Conservation (phyloP, 2,888 invertebrate species). For the Caenorhabditis sp. region DNA sequence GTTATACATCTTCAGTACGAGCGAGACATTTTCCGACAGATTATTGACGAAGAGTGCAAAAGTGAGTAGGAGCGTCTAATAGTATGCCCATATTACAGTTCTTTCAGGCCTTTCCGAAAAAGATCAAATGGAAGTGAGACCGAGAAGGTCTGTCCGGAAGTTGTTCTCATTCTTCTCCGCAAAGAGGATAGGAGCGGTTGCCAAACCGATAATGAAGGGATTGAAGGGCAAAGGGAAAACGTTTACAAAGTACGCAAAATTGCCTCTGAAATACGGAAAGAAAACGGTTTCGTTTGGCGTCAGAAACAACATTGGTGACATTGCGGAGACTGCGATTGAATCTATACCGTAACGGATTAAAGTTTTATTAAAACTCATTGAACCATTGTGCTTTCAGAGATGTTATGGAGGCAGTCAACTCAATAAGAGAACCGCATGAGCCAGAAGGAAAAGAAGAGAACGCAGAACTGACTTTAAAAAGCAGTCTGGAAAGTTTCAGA, state of each 20-base stretch:
- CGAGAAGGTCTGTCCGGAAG: no score
- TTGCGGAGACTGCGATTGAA: neutral
- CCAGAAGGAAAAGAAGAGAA: neutral
- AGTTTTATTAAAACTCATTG: neutral
- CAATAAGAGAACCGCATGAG: no score
- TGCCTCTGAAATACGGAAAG: no score
- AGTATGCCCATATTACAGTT: neutral
- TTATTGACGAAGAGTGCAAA: conserved; percentile 21
- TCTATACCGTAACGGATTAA: neutral
- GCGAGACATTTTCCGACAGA: neutral
- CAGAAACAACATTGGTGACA: neutral
- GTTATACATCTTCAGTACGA: neutral
- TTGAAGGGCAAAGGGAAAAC: no score
- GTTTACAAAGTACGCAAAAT: no score
- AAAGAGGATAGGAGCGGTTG: no score
- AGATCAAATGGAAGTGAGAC: neutral
- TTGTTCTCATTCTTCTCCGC: no score
- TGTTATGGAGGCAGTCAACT: neutral
- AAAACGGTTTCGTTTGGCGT: neutral
- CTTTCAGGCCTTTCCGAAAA: neutral
- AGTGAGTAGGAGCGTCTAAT: neutral
- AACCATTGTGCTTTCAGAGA: neutral
- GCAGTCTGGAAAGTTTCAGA: no score
- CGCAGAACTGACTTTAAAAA: no score
- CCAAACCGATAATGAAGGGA: no score